phyloP scores from a whole-genome alignment of 2,113 vertebrate species.

The Tichodroma muraria region DNA sequence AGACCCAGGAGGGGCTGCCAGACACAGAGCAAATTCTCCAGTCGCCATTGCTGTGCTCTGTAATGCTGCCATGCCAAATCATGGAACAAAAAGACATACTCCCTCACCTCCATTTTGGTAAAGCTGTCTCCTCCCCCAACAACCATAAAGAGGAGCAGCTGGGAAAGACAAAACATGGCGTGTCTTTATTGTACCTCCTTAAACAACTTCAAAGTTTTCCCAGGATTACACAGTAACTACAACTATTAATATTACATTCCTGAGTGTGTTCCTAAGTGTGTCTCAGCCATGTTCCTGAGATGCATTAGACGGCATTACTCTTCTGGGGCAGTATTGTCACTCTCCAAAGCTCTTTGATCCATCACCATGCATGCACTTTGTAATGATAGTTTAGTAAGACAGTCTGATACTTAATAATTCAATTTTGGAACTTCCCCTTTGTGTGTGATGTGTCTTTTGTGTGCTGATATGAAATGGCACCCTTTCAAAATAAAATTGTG shows the following conservation, averaged over 20 bases:
- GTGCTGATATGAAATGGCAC: not conserved
- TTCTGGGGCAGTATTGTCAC: not conserved
- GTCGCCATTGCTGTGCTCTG: not conserved
- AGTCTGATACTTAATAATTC: not conserved
- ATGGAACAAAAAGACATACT: not conserved
- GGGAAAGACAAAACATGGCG: not conserved
- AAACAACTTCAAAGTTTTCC: not conserved
- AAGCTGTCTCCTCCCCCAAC: not conserved
- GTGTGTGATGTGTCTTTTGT: not conserved
- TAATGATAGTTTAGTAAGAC: not conserved
- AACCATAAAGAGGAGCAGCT: not conserved
- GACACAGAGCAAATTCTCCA: not conserved
- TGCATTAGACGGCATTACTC: not conserved
- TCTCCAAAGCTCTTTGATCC: constrained; percentile 24
- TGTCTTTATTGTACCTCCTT: not conserved
- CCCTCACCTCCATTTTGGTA: not conserved
- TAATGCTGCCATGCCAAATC: not conserved
- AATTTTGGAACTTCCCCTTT: not conserved
- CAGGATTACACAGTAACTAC: not conserved
- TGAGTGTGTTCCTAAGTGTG: not conserved
- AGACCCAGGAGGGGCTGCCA: not conserved
- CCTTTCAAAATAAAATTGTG: not conserved
- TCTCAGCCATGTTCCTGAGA: not conserved
- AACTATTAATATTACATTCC: not conserved
- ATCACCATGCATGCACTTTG: not conserved